Evolutionary conservation across 2,888 invertebrate genomes (phyloP), one percentile per base, ranked within the genome.

Genomic region (Saturnia japonica): DNA sequence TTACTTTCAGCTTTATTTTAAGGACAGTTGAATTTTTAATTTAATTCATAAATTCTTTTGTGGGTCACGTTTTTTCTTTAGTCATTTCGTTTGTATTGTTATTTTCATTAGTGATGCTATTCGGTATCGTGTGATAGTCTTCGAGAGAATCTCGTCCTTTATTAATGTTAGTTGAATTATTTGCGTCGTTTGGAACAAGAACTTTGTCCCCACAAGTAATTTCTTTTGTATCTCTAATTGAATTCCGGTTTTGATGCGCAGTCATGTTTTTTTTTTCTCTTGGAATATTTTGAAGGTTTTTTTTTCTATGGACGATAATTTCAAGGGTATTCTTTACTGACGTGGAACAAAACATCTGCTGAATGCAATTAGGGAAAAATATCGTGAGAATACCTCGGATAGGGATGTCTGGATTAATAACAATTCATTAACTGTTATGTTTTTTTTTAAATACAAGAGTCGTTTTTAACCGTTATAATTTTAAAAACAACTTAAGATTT

Each of bases 1-100:
- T 93, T 94, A 90, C 89, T 88, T 86, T 84, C 74, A 81, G 85
- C 90, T 88, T 93, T 93, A 91, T 93, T 89, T 93, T 92, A 91
- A 89, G 85, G 88, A 88, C 78, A 88, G 84, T 75, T 77, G 85
- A 86, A 85, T 88, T 89, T 86, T 87, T 91, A 90, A 90, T 90
- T 90, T 86, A 80, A 87, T 88, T 92, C 88, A 88, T 84, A 80
- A 83, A 84, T 83, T 82, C 80, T 82, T 82, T 80, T 81, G 83
- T 82, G 91, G 93, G 91, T 89, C 88, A 88, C 88, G 90, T 93
- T 91, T 92, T 91, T 92, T 88, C 85, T 84, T 87, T 79, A 73
- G 75, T 81, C 82, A 85, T 87, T 83, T 83, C 81, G 80, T 79
- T 77, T 79, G 80, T 80, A 86, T 91, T 91, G 91, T 92, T 74